Evolutionary conservation across 53 echinoderm and acorn worm genomes (phyloP).

Genomic region (Crossaster papposus): DNA sequence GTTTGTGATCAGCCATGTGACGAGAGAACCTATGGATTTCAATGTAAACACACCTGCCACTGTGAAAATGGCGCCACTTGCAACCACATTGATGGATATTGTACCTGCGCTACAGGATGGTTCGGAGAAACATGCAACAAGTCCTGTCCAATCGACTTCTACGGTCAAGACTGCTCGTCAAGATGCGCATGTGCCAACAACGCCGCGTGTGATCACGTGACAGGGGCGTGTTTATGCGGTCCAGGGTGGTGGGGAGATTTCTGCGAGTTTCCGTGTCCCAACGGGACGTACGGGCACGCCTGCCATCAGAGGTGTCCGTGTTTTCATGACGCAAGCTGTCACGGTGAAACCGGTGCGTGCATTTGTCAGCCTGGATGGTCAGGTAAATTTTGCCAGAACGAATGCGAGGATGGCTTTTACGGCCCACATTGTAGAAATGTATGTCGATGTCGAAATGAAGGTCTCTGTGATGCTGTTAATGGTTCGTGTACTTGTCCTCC

Average conservation of each 20-base stretch:
- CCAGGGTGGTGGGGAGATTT: constrained; percentile 78
- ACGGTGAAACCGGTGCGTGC: constrained; percentile 74
- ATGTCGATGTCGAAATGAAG: constrained; percentile 68
- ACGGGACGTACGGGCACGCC: constrained; percentile 69
- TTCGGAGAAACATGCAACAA: constrained; percentile 66
- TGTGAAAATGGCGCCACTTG: constrained; percentile 62
- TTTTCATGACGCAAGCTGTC: constrained; percentile 63
- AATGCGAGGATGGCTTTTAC: constrained; percentile 69
- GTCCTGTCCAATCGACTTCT: constrained; percentile 65
- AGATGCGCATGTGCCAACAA: constrained; percentile 78
- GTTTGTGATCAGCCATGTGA: constrained; percentile 62
- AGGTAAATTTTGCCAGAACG: constrained; percentile 61
- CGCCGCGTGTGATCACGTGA: constrained; percentile 72
- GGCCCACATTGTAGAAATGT: constrained; percentile 65
- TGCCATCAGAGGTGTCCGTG: constrained; percentile 73
- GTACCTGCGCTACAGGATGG: constrained; percentile 83
- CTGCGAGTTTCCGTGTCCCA: constrained; percentile 67
- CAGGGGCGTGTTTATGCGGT: constrained; percentile 77
- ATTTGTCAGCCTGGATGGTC: constrained; percentile 79
- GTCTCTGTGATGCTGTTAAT: constrained; percentile 54
- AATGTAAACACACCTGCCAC: constrained; percentile 42
- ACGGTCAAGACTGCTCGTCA: constrained; percentile 73
- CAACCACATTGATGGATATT: constrained; percentile 51
- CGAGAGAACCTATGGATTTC: constrained; percentile 43
- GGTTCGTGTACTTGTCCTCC: constrained; percentile 71